Conservation (phyloP, 2,113 vertebrate species). For the Oreochromis tanganicae region DNA sequence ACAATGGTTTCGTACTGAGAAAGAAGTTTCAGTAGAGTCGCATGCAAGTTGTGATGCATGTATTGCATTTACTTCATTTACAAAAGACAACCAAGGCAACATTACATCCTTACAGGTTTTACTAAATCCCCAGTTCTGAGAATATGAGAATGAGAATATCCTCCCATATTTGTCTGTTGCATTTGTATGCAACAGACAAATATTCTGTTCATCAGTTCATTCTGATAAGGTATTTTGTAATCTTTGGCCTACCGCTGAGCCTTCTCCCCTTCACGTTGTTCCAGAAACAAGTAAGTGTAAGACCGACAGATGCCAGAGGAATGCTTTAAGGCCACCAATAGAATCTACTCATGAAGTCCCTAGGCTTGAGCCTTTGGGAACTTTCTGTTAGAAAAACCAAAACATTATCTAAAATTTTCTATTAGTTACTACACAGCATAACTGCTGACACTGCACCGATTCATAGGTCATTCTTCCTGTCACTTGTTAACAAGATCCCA, state of each 20-base stretch:
- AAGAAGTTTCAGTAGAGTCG: neutral
- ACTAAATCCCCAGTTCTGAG: neutral
- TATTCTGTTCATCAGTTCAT: neutral
- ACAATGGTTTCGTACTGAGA: neutral
- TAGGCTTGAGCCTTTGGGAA: neutral
- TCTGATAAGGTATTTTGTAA: neutral
- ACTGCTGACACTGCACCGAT: neutral
- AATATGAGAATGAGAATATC: neutral
- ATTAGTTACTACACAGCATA: neutral
- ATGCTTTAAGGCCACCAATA: neutral
- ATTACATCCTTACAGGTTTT: neutral
- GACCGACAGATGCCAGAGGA: neutral
- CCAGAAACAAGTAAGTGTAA: neutral
- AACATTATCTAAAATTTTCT: neutral
- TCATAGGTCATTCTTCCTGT: neutral
- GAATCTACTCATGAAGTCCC: neutral
- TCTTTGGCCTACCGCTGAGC: neutral
- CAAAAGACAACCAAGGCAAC: neutral
- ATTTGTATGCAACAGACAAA: neutral
- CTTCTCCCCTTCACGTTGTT: neutral
- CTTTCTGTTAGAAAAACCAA: neutral
- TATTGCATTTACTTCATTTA: neutral
- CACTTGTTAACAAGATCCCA: neutral
- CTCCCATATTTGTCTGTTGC: neutral
- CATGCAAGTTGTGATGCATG: neutral